Base-by-base conservation (phyloP, 2,797 vertebrate genomes). In the Myotis myotis region DNA sequence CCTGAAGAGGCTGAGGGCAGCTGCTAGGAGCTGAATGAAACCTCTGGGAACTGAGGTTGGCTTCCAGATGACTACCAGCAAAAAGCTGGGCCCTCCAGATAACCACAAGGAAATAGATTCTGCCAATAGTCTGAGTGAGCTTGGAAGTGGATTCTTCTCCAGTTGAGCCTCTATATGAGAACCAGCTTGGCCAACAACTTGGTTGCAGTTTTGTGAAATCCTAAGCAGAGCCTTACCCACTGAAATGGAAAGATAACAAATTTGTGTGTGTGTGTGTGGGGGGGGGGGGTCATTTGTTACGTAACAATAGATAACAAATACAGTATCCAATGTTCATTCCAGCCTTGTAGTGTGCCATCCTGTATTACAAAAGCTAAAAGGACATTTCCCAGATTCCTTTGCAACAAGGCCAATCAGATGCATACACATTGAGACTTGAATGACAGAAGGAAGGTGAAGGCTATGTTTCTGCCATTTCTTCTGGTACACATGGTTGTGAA, bases 171-270 rank as follows among this genome's bases (percentile, higher is more conserved):
- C 49, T 68, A 87, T 0, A 4, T 78, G 72, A 60, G 72, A 93
- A 93, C 5, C 68, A 93, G 47, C 53, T 36, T 81, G 25, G 72
- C 20, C 72, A 41, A 93, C 30, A 79, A 36, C 72, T 44, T 93
- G 74, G 38, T 64, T 76, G 44, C 33, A 91, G 16, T 33, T 76
- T 86, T 75, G 4, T 89, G 74, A 89, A 82, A 79, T 70, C 44
- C 83, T 91, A 96, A 80, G 36, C n/a, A 84, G 30, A 88, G 55
- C 44, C 30, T 78, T 57, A 88, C 19, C 22, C 33, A 70, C 20
- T 82, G 66, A 92, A 88, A 85, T 49, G 23, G 49, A 92, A 70
- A 96, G 36, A 78, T 36, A 49, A 88, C 71, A 72, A 89, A 53
- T 62, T 30, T n/a, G n/a, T 90, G 33, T 55, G 20, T 44, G 41